Evolutionary conservation across 1,140 invertebrate genomes (phyloP).

Genomic region (Drosophila kanapiae): DNA sequence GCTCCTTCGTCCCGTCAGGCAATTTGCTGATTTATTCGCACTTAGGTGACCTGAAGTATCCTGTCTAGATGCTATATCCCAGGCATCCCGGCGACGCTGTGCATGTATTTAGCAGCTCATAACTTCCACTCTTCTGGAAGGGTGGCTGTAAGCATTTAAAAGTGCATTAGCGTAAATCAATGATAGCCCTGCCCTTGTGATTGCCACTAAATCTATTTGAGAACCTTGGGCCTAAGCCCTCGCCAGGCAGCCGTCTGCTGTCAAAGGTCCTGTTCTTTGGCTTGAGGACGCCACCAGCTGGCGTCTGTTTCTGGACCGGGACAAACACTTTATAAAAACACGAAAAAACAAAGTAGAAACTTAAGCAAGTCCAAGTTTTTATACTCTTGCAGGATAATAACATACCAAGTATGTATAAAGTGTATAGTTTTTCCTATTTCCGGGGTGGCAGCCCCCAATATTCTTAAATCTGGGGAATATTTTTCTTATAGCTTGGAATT

Average conservation of each 20-base stretch:
- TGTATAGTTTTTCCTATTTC: neutral
- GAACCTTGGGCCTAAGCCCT: neutral
- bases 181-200: slow-evolving; percentile 57
- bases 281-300: slow-evolving; percentile 9
- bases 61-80: slow-evolving; percentile 28
- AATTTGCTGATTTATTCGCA: slow-evolving; percentile 76
- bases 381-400: slow-evolving; percentile 10
- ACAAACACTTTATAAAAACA: neutral
- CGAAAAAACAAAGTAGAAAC: neutral
- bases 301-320: neutral
- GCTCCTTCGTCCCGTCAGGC: slow-evolving; percentile 27
- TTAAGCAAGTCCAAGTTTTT: slow-evolving; percentile 8
- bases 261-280: slow-evolving; percentile 16
- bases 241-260: slow-evolving; percentile 1
- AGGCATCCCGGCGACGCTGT: slow-evolving; percentile 4
- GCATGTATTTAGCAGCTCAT: slow-evolving; percentile 45
- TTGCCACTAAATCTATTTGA: slow-evolving; percentile 63
- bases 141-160: slow-evolving; percentile 52
- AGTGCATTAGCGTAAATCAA: slow-evolving; percentile 76
- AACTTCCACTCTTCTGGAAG: slow-evolving; percentile 14
- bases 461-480: neutral
- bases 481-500: neutral
- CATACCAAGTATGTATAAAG: neutral
- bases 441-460: too few relatives aligned
- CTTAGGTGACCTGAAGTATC: slow-evolving; percentile 74